phyloP scores from a whole-genome alignment of 2,797 vertebrate species.

The Muraenolepis orangiensis region DNA sequence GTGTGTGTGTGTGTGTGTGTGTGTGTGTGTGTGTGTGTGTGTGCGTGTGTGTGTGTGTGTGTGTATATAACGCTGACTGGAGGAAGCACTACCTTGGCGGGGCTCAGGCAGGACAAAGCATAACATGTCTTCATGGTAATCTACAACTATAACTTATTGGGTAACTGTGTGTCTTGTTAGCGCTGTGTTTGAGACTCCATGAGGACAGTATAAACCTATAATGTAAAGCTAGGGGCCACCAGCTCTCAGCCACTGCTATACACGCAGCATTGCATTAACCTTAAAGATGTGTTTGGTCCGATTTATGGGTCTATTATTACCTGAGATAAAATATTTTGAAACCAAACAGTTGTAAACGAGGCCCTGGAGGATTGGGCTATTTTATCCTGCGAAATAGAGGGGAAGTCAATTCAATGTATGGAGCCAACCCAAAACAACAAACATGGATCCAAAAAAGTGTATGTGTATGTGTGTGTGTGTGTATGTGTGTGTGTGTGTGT shows the following conservation, averaged over 20 bases:
- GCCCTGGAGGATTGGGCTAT: not conserved
- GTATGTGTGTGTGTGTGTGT: no score
- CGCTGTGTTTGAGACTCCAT: not conserved
- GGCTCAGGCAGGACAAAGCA: not conserved
- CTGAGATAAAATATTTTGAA: not conserved
- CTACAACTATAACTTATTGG: not conserved
- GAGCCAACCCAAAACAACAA: not conserved
- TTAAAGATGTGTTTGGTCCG: not conserved
- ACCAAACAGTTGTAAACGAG: not conserved
- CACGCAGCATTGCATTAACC: not conserved
- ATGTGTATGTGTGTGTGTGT: no score
- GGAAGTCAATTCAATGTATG: not conserved
- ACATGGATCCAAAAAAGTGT: no score
- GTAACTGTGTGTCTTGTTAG: not conserved
- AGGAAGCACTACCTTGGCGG: not conserved
- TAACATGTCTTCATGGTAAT: not conserved
- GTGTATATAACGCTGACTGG: not conserved
- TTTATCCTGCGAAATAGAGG: no score
- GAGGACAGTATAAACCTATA: not conserved
- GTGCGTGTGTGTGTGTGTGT: not conserved
- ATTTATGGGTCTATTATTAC: not conserved
- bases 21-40: no score
- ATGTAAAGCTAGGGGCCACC: not conserved
- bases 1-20: no score
- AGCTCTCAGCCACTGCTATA: not conserved